Percentiles rank a stretch among this genome's conserved stretches.
These are phyloP conservation scores for Pangasius mekongensis DNA, from an alignment of 2,797 vertebrate species.

Conservation along the genomic window DNA sequence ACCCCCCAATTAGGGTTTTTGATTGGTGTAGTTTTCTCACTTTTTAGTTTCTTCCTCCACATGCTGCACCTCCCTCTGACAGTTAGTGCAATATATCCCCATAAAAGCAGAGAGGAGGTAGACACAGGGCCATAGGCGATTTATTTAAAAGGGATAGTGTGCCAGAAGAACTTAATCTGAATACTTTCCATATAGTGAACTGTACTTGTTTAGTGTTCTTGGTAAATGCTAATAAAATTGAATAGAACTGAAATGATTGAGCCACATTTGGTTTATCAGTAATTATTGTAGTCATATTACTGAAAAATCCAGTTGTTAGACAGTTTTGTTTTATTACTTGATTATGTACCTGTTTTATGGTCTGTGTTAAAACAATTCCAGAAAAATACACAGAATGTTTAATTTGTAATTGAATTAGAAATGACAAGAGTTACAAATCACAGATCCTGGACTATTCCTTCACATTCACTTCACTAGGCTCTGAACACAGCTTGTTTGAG, in stretches of 20 bases:
- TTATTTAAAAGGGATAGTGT: constrained; percentile 9
- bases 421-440: not conserved
- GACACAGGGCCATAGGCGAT: not conserved
- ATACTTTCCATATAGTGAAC: constrained; percentile 2
- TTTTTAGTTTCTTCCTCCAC: constrained; percentile 44
- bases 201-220: not conserved
- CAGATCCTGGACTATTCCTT: not conserved
- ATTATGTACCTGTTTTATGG: not conserved
- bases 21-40: constrained; percentile 40
- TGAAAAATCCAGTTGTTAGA: not conserved
- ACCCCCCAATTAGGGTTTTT: constrained; percentile 38
- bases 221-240: not conserved
- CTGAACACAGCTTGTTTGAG: not conserved
- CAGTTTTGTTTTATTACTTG: not conserved
- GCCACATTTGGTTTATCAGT: not conserved
- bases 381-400: not conserved
- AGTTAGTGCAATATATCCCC: constrained; percentile 18
- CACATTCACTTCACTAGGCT: not conserved
- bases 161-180: not conserved
- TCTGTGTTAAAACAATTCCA: not conserved
- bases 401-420: not conserved
- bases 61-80: constrained; percentile 27
- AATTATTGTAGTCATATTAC: not conserved
- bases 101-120: constrained; percentile 23
- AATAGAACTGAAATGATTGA: not conserved